phyloP scores from a whole-genome alignment of 2,113 vertebrate genomes.

The Coreoperca whiteheadi region DNA sequence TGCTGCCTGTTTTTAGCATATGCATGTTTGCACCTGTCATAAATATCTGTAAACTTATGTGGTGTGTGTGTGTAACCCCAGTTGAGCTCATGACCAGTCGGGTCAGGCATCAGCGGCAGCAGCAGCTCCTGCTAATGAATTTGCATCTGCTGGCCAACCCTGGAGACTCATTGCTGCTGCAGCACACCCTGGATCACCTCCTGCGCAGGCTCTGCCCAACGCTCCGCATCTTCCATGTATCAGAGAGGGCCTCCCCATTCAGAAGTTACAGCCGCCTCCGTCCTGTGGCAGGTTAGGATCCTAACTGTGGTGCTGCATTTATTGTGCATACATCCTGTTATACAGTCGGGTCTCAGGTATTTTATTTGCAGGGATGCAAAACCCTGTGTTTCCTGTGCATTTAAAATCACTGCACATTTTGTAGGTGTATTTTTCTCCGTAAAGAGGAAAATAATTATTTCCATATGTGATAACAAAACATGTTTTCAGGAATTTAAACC shows the following conservation, averaged over 20 bases:
- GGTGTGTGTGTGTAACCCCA: constrained; percentile 12
- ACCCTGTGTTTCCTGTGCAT: neutral
- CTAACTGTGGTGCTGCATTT: neutral
- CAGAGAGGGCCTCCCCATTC: constrained; percentile 84
- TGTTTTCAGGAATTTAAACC: neutral
- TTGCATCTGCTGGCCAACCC: constrained; percentile 90
- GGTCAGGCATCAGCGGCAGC: constrained; percentile 54
- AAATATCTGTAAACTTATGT: constrained; percentile 1
- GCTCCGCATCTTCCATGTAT: constrained; percentile 90
- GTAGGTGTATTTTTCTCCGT: neutral
- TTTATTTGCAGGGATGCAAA: neutral
- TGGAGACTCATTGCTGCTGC: constrained; percentile 87
- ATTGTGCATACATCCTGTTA: neutral
- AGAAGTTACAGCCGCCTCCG: constrained; percentile 66
- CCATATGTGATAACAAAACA: constrained; percentile 16
- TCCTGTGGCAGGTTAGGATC: constrained; percentile 69
- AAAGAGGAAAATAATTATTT: neutral
- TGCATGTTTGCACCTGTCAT: neutral
- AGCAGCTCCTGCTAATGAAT: constrained; percentile 81
- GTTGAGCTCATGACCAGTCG: constrained; percentile 76
- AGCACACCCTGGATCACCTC: constrained; percentile 89
- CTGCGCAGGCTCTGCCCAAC: constrained; percentile 88
- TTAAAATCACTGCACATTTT: neutral
- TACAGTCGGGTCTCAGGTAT: neutral
- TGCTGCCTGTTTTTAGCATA: neutral